Evolutionary conservation across 2,888 invertebrate genomes (phyloP).

Genomic region (Cephus sareptanus): DNA sequence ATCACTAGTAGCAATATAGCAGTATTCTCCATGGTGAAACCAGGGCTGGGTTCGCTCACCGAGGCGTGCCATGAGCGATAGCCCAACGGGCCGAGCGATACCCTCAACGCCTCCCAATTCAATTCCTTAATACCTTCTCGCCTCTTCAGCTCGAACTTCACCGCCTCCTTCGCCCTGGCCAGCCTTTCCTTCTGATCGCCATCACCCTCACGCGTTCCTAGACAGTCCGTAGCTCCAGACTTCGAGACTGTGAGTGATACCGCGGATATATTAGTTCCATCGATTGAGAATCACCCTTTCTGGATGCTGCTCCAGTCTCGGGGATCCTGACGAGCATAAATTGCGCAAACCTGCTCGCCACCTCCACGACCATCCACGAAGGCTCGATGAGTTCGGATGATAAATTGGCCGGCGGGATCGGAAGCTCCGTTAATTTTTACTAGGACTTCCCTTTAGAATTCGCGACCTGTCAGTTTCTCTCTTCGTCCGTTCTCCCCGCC

Average conservation of each 20-base stretch:
- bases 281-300: conserved; percentile 45
- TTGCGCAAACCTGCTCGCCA: too few relatives aligned
- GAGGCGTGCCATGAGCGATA: conserved; percentile 54
- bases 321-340: too few relatives aligned
- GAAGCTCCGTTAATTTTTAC: too few relatives aligned
- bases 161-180: conserved; percentile 10
- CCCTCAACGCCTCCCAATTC: conserved; percentile 40
- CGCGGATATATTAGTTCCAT: conserved; percentile 53
- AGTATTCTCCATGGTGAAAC: conserved; percentile 17
- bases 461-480: too few relatives aligned
- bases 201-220: conserved; percentile 7
- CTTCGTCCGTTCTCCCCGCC: too few relatives aligned
- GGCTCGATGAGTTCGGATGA: too few relatives aligned
- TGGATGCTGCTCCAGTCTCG: too few relatives aligned
- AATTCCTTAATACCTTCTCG: conserved; percentile 50
- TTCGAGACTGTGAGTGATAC: conserved; percentile 32
- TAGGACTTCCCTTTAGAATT: too few relatives aligned
- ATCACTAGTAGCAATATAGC: background rate
- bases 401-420: too few relatives aligned
- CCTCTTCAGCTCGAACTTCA: conserved; percentile 12
- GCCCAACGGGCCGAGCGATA: conserved; percentile 29
- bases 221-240: conserved; percentile 14
- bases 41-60: conserved; percentile 39
- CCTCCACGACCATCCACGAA: too few relatives aligned
- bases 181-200: conserved; percentile 9